These are phyloP conservation scores for Prinia subflava DNA, from an alignment of 2,113 vertebrate genomes.

Conservation along the genomic window DNA sequence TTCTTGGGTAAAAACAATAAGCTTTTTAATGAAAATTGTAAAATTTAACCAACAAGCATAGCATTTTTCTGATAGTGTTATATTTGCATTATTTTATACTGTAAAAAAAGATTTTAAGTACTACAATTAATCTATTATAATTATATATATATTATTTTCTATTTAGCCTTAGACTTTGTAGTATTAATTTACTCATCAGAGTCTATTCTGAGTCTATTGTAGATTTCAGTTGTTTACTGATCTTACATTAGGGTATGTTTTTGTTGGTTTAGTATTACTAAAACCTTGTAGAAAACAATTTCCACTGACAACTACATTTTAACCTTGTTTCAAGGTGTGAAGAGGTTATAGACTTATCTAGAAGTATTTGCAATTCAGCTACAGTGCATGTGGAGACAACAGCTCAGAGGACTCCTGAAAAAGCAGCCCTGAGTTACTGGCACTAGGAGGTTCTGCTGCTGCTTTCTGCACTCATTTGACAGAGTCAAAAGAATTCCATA, in stretches of 20 bases:
- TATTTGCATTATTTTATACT: neutral
- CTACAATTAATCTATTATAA: neutral
- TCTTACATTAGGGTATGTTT: neutral
- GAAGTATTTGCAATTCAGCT: neutral
- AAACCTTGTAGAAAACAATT: neutral
- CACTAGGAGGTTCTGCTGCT: neutral
- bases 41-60: neutral
- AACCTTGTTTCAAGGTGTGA: neutral
- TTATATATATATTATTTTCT: neutral
- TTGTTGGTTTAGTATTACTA: neutral
- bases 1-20: neutral
- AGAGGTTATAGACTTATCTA: neutral
- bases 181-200: neutral
- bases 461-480: neutral
- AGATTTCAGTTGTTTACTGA: neutral
- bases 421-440: neutral
- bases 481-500: neutral
- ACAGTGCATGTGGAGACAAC: neutral
- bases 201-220: neutral
- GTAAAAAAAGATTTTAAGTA: neutral
- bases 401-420: neutral
- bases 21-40: rapidly evolving
- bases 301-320: neutral
- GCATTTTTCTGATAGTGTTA: neutral
- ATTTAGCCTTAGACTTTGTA: neutral